These are phyloP conservation scores for Hippocampus zosterae DNA, from an alignment of 2,113 vertebrate genomes.

Conservation along the genomic window DNA sequence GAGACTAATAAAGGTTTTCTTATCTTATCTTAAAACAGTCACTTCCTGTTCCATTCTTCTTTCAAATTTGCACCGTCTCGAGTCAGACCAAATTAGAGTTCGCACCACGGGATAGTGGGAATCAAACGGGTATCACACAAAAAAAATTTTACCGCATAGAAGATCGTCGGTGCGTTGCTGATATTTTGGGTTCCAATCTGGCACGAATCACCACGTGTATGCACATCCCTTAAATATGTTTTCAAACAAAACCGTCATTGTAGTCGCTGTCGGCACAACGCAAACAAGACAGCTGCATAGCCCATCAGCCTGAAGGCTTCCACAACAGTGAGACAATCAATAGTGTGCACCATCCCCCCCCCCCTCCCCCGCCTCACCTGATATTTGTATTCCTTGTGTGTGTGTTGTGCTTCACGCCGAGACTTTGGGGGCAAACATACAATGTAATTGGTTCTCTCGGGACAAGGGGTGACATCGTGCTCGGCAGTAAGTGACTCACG, in stretches of 20 bases:
- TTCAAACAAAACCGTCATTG: neutral
- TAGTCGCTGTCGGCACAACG: conserved; percentile 1
- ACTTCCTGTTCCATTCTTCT: no score
- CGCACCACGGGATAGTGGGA: no score
- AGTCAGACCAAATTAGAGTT: no score
- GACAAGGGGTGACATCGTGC: conserved; percentile 29
- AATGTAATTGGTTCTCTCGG: conserved; percentile 65
- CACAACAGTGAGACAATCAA: conserved; percentile 25
- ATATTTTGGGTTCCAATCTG: neutral
- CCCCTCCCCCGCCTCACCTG: conserved; percentile 20
- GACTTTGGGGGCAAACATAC: conserved; percentile 56
- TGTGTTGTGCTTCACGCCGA: conserved; percentile 42
- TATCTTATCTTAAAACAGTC: no score
- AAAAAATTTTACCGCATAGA: no score
- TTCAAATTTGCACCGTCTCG: no score
- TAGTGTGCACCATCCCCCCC: conserved; percentile 1
- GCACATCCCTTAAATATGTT: neutral
- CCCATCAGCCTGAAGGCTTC: conserved; percentile 9
- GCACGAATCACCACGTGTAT: neutral
- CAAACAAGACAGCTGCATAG: conserved; percentile 9
- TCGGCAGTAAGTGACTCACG: conserved; percentile 35
- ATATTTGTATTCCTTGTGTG: conserved; percentile 32
- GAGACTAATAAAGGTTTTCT: no score
- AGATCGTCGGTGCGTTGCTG: neutral
- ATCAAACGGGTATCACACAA: no score